Evolutionary conservation across 2,888 invertebrate species (phyloP), one percentile per base, ranked within the genome.

Genomic region (Eupithecia subfuscata): DNA sequence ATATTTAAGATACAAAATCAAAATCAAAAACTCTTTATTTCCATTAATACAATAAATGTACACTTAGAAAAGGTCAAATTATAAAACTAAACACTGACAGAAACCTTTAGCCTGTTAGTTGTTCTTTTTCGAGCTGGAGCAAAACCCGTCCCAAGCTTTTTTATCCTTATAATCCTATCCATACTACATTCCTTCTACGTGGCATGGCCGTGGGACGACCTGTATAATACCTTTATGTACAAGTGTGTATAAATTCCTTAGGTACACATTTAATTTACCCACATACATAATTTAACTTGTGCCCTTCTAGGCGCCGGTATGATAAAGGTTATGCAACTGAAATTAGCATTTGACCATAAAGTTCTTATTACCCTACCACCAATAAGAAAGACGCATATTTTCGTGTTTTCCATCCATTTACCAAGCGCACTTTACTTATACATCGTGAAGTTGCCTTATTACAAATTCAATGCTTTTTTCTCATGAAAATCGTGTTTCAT

Each of bases 401-500:
- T 16, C 76, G 74, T 76, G 76, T 73, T 70, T 64, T 63, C 60
- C 34, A 74, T 76, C 71, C 48, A 74, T 76, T 76, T 65, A 45
- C 52, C 3, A 30, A 75, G 65, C n/a, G n/a, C n/a, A n/a, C 52
- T 65, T 64, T 22, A n/a, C 40, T 16, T 60, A n/a, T 11, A 8
- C 40, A 67, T 65, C 16, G 67, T 67, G 22, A 37, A n/a, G 7
- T 71, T 34, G 70, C 73, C 45, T 71, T n/a, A 74, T 74, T 70
- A 72, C 37, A 40, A 74, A 74, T 74, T 67, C 69, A 74, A 77
- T 74, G 77, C 45, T 63, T 72, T 43, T 48, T 77, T 77, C 60
- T 63, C 74, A 77, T 77, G 77, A 70, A 67, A 70, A 65, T 77
- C 77, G 74, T 74, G 77, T 48, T 69, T 12, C 22, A 43, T 56